Base-by-base conservation (phyloP, 2,113 vertebrate species). In the human (Homo sapiens) region DNA sequence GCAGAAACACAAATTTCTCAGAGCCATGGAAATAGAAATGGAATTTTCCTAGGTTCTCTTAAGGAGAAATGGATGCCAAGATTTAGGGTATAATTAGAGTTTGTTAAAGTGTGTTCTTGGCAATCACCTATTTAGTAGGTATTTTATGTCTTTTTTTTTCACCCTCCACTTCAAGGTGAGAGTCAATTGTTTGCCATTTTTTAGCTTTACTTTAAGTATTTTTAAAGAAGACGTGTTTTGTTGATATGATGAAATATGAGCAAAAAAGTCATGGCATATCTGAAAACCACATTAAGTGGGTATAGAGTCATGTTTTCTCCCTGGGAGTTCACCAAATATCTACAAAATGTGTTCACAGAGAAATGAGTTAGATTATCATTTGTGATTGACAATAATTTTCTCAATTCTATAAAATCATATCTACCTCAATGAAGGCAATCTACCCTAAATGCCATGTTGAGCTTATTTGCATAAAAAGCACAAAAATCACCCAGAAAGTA, bases 51-150 rank as follows among this genome's bases (percentile, higher is more conserved):
- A 82, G 11, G 70, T 86, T 92, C 85, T 83, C n/a, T 76, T 81
- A 76, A 88, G 45, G 45, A 96, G 70, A 96, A 94, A 89, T n/a
- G 27, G 83, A 80, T 97, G 83, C 93, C 90, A 94, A 87, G 64
- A 70, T 45, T 79, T 84, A 80, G 76, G 55, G 43, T 88, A 81
- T 92, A 96, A 96, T 85, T 94, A 96, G 93, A 94, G 76, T 88
- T 92, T 50, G 68, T 92, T 95, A 88, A 94, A 83, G 90, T 88
- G 13, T 94, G 84, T 97, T 97, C 72, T 93, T 90, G 90, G 94
- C 61, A 96, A 16, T 92, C 50, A 45, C n/a, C 84, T 87, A 45
- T 38, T 95, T 87, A 48, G 48, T 45, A 30, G 75, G n/a, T 73
- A 86, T 78, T 90, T 91, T 78, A 40, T 96, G 35, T 95, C 40